phyloP scores from a whole-genome alignment of 2,797 vertebrate species.

The Streptopelia turtur region DNA sequence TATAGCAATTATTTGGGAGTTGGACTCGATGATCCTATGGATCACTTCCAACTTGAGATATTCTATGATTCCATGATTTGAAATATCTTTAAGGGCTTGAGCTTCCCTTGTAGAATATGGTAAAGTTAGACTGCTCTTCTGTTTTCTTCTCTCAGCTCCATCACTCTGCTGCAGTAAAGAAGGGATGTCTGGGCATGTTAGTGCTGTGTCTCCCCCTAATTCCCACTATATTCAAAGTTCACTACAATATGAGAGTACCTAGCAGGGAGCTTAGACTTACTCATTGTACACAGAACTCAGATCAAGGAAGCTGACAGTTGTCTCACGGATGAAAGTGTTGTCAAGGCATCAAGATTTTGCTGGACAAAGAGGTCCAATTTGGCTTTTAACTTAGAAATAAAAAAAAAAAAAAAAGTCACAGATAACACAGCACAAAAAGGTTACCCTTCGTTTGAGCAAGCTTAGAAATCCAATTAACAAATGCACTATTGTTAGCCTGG shows the following conservation, averaged over 20 bases:
- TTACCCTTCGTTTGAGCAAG: neutral
- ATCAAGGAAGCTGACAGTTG: neutral
- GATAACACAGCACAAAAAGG: neutral
- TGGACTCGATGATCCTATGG: no score
- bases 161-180: neutral
- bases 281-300: neutral
- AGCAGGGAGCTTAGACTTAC: neutral
- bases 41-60: no score
- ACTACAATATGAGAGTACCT: neutral
- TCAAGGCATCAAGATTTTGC: neutral
- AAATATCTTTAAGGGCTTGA: neutral
- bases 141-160: neutral
- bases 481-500: neutral
- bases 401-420: neutral
- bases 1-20: neutral
- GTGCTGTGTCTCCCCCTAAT: neutral
- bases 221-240: neutral
- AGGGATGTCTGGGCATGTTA: neutral
- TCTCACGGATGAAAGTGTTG: neutral
- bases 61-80: no score
- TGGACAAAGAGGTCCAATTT: neutral
- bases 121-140: neutral
- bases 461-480: constrained; percentile 1
- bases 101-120: neutral
- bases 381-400: neutral